Evolutionary conservation across 2,797 vertebrate genomes (phyloP), one percentile per base, ranked within the genome.

Genomic region (Luscinia megarhynchos): DNA sequence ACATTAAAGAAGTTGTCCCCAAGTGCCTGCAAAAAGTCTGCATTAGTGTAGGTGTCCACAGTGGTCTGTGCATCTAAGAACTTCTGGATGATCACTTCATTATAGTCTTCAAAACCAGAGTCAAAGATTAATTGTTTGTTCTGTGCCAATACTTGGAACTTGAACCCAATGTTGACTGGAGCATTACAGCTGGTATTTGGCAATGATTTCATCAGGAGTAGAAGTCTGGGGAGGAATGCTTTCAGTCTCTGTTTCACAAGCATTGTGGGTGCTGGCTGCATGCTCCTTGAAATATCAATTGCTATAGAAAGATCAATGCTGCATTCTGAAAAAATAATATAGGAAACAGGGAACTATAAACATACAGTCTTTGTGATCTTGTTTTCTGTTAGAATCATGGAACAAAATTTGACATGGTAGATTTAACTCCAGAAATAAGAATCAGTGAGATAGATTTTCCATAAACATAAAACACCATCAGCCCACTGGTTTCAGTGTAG

Each of bases 291-390:
- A 86, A 98, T 97, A 89, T 99, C 99, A 38, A 99, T 97, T 61
- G 98, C 99, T 80, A 99, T 70, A 62, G 97, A 98, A 87, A 99
- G 97, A 80, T 99, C 98, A 27, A 99, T 79, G 43, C 30, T 68
- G 75, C 99, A 99, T 46, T 32, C 98, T 99, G 83, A 5, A 64
- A 76, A 94, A 45, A 54, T 18, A 10, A 27, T 4, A 48, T 1
- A 34, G 18, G 12, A 51, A 77, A 53, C 12, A 53, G 4, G 10
- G 36, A 45, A 58, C n/a, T 58, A 36, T 58, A 59, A 90, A 51
- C 21, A 68, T 16, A 48, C 1, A 23, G 4, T 40, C 19, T 72
- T 58, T 70, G 22, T 46, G 30, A 72, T 32, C 30, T 51, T 51
- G 15, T 38, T 55, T 78, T 61, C 40, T 83, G 10, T 27, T 48